A percentile compares a stretch with the other conserved stretches of the same genome.
These are phyloP conservation scores for Sebastes paucispinis DNA, from an alignment of 2,797 vertebrate species.

Conservation along the genomic window DNA sequence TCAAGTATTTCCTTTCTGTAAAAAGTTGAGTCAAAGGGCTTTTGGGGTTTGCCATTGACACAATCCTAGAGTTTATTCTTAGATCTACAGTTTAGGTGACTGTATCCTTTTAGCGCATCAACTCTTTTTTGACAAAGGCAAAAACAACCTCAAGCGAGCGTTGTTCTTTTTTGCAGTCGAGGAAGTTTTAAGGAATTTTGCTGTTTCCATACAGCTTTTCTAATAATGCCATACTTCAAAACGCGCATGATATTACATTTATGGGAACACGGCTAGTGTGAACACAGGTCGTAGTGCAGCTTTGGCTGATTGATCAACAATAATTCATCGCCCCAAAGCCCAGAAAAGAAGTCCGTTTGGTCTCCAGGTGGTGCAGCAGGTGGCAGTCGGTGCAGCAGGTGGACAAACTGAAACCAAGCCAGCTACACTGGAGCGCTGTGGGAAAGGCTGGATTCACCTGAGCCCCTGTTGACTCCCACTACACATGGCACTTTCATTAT, in stretches of 20 bases:
- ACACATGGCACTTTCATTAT: background rate
- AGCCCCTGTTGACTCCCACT: background rate
- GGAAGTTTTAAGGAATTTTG: background rate
- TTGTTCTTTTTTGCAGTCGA: too few species aligned
- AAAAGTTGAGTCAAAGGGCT: rapidly evolving
- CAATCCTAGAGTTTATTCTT: too few species aligned
- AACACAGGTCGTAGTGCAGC: constrained; percentile 38
- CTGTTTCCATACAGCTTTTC: background rate
- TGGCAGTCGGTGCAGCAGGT: constrained; percentile 41
- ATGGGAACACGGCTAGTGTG: background rate
- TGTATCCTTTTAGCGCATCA: too few species aligned
- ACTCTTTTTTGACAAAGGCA: background rate
- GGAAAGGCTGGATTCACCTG: background rate
- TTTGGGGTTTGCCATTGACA: too few species aligned
- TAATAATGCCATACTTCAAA: background rate
- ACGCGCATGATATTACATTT: rapidly evolving
- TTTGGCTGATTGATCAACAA: constrained; percentile 49
- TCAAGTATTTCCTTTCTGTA: rapidly evolving
- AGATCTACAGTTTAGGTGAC: too few species aligned
- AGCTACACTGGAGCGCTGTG: constrained; percentile 5
- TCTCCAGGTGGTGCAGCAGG: constrained; percentile 58
- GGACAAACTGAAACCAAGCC: constrained; percentile 44
- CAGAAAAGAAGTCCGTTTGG: constrained; percentile 34
- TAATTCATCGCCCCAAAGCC: constrained; percentile 42
- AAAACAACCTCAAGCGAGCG: background rate